These are phyloP conservation scores for Caprella mutica DNA, from an alignment of 2,888 invertebrate genomes.

Conservation along the genomic window DNA sequence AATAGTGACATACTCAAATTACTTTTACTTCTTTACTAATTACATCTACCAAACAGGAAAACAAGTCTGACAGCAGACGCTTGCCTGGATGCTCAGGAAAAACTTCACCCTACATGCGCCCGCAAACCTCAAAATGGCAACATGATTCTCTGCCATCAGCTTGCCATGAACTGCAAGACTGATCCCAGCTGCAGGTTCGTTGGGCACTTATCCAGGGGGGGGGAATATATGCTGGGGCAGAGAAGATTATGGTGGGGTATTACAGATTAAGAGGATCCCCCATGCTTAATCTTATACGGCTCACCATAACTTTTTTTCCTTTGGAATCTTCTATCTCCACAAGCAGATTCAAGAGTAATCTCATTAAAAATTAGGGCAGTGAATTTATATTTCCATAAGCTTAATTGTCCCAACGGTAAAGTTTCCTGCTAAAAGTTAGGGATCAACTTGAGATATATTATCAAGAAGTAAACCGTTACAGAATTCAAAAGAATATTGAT, in stretches of 20 bases:
- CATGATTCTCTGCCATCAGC: slow-evolving; percentile 53
- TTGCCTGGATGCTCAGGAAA: slow-evolving; percentile 79
- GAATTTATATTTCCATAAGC: too few relatives aligned
- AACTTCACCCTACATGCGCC: slow-evolving; percentile 77
- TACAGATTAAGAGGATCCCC: not conserved
- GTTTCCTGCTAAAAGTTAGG: too few relatives aligned
- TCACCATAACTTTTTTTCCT: too few relatives aligned
- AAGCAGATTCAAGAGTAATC: too few relatives aligned
- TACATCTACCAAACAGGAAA: slow-evolving; percentile 11
- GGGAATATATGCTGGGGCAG: not conserved
- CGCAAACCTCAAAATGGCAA: slow-evolving; percentile 69
- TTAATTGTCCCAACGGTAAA: too few relatives aligned
- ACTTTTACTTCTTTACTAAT: not conserved
- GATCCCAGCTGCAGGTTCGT: slow-evolving; percentile 65
- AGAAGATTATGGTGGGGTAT: not conserved
- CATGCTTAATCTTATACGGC: too few relatives aligned
- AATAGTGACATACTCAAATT: not conserved
- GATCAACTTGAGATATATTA: too few relatives aligned
- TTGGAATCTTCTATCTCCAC: too few relatives aligned
- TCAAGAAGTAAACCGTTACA: too few relatives aligned
- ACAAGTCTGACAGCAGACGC: slow-evolving; percentile 56
- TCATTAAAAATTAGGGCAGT: too few relatives aligned
- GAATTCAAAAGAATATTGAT: too few relatives aligned
- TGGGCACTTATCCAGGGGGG: not conserved
- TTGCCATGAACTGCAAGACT: slow-evolving; percentile 70